Evolutionary conservation across 2,113 vertebrate species (phyloP).

Genomic region (Oncorhynchus mykiss): DNA sequence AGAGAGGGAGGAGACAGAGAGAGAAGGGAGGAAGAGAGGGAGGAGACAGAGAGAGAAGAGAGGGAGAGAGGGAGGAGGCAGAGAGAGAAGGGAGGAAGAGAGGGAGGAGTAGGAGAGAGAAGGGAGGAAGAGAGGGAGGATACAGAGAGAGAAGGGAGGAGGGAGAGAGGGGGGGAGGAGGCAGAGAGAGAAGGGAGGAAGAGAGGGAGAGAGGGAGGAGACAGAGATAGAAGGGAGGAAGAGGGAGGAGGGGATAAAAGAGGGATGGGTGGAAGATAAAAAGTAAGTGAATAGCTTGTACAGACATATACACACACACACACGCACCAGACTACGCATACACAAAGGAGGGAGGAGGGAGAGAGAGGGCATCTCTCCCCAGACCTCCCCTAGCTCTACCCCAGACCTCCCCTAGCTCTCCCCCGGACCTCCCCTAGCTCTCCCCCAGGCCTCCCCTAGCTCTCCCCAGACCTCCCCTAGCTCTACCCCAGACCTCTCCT

Average conservation of each 20-base stretch:
- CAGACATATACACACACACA: background rate
- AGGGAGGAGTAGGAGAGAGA: background rate
- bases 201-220: conserved; percentile 56
- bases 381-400: too few species aligned
- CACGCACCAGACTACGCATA: too few species aligned
- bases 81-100: background rate
- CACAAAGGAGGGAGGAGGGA: too few species aligned
- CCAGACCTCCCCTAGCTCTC: too few species aligned
- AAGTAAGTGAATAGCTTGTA: background rate
- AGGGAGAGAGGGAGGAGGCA: too few species aligned
- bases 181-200: conserved; percentile 26
- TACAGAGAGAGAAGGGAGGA: background rate
- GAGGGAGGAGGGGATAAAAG: conserved; percentile 50
- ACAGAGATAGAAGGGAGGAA: conserved; percentile 49
- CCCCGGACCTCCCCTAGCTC: background rate
- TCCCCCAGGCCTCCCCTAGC: background rate
- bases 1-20: conserved; percentile 16
- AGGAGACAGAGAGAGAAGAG: conserved; percentile 38
- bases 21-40: conserved; percentile 16
- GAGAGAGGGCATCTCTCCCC: too few species aligned
- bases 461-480: too few species aligned
- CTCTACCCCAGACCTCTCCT: too few species aligned
- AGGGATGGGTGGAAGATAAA: background rate
- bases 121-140: background rate
- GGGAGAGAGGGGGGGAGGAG: conserved; percentile 35